Evolutionary conservation across 1,140 invertebrate genomes (phyloP), one percentile per base, ranked within the genome.

Genomic region (Chironomus striatipennis): DNA sequence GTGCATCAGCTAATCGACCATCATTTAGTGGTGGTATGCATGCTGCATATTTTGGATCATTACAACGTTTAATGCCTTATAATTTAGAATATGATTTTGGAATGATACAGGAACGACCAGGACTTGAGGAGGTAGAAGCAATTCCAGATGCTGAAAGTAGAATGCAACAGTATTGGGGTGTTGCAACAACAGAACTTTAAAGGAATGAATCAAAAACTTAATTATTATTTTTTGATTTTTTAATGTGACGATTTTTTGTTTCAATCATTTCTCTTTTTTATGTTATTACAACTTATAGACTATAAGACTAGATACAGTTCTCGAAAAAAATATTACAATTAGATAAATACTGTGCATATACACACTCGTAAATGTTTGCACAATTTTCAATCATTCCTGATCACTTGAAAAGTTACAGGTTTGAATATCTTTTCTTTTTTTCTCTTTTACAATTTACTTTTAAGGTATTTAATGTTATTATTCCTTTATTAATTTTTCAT

Each of bases 91-190:
- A 93, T 78, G 91, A 93, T 79, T 93, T 93, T 80, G 88, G 90
- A 2, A 88, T 91, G 1, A 92, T 92, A 77, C 90, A 92, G 78
- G 91, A 93, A 79, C 85, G 90, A 74, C 85, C 84, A 64, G 84
- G 86, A 12, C 81, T 93, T 77, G 65, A 70, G 10, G 65, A 70
- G 18, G 65, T 70, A 9, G 65, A 70, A 70, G 18, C 65, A 18
- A 70, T 70, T 70, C 65, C 65, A 10, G 91, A 93, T 78, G 87
- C 91, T 74, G 90, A 92, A 79, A 87, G 87, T 72, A 85, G 92
- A 73, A 94, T 94, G 91, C 89, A 92, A 76, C 91, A 92, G 77
- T 94, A 94, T 82, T 94, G 92, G 92, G 92, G 91, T 65, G 91
- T 93, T 64, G 91, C 91, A 7, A 93, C 91, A 1, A 93, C 92